Base-by-base conservation (phyloP, 1,140 invertebrate genomes). In the Calephelis nemesis region DNA sequence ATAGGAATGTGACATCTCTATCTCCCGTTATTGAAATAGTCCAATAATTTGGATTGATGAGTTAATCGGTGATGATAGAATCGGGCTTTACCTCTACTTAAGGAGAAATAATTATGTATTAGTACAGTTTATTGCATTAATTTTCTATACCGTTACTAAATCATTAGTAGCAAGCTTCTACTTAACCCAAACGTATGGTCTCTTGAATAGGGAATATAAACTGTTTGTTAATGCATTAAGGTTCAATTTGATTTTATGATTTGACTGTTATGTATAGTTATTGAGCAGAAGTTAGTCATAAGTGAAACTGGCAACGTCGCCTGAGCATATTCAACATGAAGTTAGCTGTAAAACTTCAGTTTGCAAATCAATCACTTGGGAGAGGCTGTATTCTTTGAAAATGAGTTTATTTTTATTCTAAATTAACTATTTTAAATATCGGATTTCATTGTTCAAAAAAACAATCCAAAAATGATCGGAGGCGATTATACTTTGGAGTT, bases 401-500 rank as follows among this genome's bases (percentile, higher is more conserved):
- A 79, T 82, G 76, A 54, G 58, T 64, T 73, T 80, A 40, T 67
- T 73, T 75, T 63, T 71, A 54, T 68, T 73, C 74, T 72, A 68
- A 69, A 66, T 45, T 52, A 54, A 30, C 15, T 13, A 45, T 9
- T 50, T 39, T 11, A 58, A 30, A 39, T 8, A 30, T 58, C 42
- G 42, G 10, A 39, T 30, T 30, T 58, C 5, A 39, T 58, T 30
- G 11, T 39, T 39, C 15, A 11, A 50, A 65, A 72, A 69, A 65
- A 62, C 42, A 30, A 52, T 13, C 10, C 39, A 54, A 93, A 89
- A 50, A 96, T 97, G 96, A 95, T 96, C 63, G 94, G 95, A 30
- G 95, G 94, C 76, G 97, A 98, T 81, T 97, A 97, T 84, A 94
- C 96, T 39, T 92, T 98, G 77, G 97, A 98, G 87, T 92, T 98